phyloP scores from a whole-genome alignment of 2,888 invertebrate genomes.

The Drosophila anomalipes region DNA sequence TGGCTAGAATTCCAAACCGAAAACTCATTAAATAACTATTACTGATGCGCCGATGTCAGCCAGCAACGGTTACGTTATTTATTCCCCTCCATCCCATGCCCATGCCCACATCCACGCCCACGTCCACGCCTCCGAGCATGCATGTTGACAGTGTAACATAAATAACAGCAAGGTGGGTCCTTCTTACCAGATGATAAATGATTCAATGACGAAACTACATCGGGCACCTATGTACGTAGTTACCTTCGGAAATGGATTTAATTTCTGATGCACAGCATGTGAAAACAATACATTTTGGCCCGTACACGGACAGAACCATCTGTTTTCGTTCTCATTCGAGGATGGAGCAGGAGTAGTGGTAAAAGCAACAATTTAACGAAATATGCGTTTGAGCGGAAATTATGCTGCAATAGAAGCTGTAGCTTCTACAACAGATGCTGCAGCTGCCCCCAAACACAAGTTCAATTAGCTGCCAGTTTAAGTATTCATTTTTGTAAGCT shows the following conservation, averaged over 20 bases:
- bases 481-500: not conserved
- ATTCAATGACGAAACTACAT: conserved; percentile 24
- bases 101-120: not conserved
- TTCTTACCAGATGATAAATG: conserved; percentile 43
- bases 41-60: conserved; percentile 63
- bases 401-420: not conserved
- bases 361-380: not conserved
- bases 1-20: conserved; percentile 52
- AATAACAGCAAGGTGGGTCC: conserved; percentile 42
- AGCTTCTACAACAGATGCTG: not conserved
- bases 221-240: conserved; percentile 1
- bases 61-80: conserved; percentile 64
- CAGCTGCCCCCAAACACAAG: not conserved
- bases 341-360: not conserved
- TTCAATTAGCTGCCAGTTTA: not conserved
- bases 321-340: not conserved
- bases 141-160: conserved; percentile 43
- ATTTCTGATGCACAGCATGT: conserved; percentile 15
- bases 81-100: conserved; percentile 38
- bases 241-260: conserved; percentile 5
- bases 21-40: conserved; percentile 79
- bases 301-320: not conserved
- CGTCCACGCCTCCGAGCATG: not conserved
- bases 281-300: not conserved
- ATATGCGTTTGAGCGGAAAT: not conserved